Conservation (phyloP, 2,797 vertebrate genomes). For the Acrossocheilus wenchowensis region DNA sequence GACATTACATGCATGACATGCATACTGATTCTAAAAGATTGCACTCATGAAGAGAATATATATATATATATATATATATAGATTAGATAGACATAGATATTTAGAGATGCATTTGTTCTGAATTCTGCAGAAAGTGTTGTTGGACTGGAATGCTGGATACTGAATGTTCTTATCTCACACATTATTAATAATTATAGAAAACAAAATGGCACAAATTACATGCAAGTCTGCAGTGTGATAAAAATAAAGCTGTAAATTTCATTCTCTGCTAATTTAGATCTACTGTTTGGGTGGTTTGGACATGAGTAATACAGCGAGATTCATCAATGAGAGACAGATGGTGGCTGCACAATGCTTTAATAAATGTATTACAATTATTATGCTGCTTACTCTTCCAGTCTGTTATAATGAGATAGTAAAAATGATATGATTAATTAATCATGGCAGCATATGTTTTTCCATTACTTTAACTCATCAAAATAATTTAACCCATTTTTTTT, state of each 20-base stretch:
- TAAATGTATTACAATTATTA: background rate
- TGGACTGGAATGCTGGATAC: background rate
- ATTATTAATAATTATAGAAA: background rate
- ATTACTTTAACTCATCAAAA: background rate
- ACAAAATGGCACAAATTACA: background rate
- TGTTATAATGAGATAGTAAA: background rate
- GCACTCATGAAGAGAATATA: background rate
- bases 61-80: no score
- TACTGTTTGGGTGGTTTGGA: slow-evolving; percentile 1
- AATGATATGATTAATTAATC: background rate
- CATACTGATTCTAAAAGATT: background rate
- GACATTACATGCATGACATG: no score
- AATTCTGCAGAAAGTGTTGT: background rate
- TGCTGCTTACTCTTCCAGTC: background rate
- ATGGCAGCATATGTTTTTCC: background rate
- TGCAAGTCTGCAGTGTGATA: background rate
- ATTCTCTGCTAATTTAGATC: background rate
- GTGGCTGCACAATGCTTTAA: background rate
- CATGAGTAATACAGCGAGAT: background rate
- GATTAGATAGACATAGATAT: no score
- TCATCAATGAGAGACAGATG: slow-evolving; percentile 28
- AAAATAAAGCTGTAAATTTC: slow-evolving; percentile 16
- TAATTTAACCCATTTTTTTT: no score
- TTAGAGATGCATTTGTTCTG: background rate
- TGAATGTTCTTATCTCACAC: background rate